These are phyloP conservation scores for Tetrapedia diversipes DNA, from an alignment of 2,888 invertebrate species.

Conservation along the genomic window DNA sequence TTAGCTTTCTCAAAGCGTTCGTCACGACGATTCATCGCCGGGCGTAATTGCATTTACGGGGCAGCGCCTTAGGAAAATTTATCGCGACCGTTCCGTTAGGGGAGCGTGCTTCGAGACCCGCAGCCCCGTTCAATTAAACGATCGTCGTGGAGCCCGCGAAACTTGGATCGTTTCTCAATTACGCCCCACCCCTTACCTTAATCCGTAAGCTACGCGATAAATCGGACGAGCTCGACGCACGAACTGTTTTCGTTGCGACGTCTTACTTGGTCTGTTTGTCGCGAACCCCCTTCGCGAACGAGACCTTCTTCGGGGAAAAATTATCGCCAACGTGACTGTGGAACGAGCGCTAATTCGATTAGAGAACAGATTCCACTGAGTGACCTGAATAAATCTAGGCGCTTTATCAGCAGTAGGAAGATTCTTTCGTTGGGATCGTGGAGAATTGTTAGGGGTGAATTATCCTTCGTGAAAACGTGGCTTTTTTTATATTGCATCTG, in stretches of 20 bases:
- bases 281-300: neutral
- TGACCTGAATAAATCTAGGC: neutral
- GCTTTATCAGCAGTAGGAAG: neutral
- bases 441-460: neutral
- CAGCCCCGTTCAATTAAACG: constrained; percentile 53
- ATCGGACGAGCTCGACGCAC: constrained; percentile 49
- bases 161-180: constrained; percentile 55
- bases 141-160: constrained; percentile 39
- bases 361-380: neutral
- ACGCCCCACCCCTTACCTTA: constrained; percentile 37
- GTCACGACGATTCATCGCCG: constrained; percentile 13
- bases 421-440: neutral
- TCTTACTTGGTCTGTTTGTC: constrained; percentile 28
- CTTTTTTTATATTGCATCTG: too few relatives aligned
- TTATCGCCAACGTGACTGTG: neutral
- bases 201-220: constrained; percentile 45
- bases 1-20: neutral
- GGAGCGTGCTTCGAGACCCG: constrained; percentile 1
- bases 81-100: constrained; percentile 39
- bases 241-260: constrained; percentile 34
- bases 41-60: constrained; percentile 27
- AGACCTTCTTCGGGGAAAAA: neutral
- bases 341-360: constrained; percentile 12
- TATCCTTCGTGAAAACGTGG: too few relatives aligned
- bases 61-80: constrained; percentile 24